Conservation (phyloP, 2,888 invertebrate genomes). For the Kryphioiulus occultus region DNA sequence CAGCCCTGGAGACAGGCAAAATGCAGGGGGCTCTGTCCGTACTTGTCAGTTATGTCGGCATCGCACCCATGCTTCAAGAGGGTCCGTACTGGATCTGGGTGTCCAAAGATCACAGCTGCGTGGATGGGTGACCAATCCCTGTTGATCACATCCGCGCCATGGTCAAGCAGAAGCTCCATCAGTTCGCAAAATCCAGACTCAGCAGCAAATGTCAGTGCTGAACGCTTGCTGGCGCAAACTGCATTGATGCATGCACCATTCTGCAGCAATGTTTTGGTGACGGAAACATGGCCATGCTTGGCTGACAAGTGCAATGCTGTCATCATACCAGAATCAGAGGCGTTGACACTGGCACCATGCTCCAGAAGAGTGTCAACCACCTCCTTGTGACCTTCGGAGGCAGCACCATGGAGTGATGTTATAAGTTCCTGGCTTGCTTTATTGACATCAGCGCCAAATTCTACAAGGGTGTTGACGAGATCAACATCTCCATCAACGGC, state of each 20-base stretch:
- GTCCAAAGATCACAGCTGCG: neutral
- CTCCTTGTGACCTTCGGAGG: neutral
- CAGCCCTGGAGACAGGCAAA: neutral
- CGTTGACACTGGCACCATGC: constrained; percentile 1
- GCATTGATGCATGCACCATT: neutral
- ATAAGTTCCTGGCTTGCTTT: neutral
- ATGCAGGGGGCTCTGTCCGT: neutral
- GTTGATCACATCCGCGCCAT: neutral
- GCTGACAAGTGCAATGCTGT: neutral
- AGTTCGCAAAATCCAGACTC: neutral
- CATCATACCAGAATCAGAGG: neutral
- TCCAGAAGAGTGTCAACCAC: neutral
- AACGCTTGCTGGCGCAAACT: no score
- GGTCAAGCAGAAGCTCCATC: neutral
- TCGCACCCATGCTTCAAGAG: neutral
- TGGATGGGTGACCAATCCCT: neutral
- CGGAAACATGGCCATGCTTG: neutral
- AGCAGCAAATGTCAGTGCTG: neutral
- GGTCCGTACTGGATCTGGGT: neutral
- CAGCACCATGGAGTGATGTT: neutral
- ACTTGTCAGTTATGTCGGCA: neutral
- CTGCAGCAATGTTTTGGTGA: neutral
- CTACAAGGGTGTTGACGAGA: neutral
- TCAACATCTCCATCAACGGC: neutral
- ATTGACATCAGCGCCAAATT: neutral